Percentiles rank a stretch among this genome's conserved stretches.
Evolutionary conservation across 2,797 vertebrate genomes (phyloP).

Genomic region (Vultur gryphus): DNA sequence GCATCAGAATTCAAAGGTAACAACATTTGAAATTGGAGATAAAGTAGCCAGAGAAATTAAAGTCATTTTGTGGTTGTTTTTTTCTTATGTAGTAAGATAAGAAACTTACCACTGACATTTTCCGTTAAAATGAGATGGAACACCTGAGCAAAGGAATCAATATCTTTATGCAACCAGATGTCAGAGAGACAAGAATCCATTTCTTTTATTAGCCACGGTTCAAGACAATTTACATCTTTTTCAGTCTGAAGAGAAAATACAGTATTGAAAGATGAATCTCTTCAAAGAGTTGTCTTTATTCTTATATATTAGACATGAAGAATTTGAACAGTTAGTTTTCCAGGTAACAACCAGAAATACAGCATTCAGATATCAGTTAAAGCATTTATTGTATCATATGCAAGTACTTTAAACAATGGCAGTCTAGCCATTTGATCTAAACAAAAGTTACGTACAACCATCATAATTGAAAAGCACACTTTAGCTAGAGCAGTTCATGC

Average conservation of each 20-base stretch:
- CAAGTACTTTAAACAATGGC: not conserved
- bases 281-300: not conserved
- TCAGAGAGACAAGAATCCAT: slow-evolving; percentile 92
- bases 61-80: fast-evolving
- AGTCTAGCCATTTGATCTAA: not conserved
- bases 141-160: slow-evolving; percentile 87
- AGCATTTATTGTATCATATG: not conserved
- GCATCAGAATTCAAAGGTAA: not conserved
- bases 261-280: not conserved
- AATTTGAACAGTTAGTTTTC: not conserved
- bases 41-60: not conserved
- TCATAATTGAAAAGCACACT: not conserved
- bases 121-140: slow-evolving; percentile 92
- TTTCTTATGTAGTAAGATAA: not conserved
- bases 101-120: slow-evolving; percentile 84
- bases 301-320: not conserved
- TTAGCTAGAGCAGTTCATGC: not conserved
- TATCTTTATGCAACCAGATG: slow-evolving; percentile 86
- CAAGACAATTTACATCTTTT: slow-evolving; percentile 79
- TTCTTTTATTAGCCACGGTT: slow-evolving; percentile 87
- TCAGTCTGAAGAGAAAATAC: slow-evolving; percentile 73
- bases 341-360: not conserved
- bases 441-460: not conserved
- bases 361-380: not conserved
- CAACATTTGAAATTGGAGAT: not conserved